Conservation (phyloP, 2,888 invertebrate genomes). For the Tuberolachnus salignus region DNA sequence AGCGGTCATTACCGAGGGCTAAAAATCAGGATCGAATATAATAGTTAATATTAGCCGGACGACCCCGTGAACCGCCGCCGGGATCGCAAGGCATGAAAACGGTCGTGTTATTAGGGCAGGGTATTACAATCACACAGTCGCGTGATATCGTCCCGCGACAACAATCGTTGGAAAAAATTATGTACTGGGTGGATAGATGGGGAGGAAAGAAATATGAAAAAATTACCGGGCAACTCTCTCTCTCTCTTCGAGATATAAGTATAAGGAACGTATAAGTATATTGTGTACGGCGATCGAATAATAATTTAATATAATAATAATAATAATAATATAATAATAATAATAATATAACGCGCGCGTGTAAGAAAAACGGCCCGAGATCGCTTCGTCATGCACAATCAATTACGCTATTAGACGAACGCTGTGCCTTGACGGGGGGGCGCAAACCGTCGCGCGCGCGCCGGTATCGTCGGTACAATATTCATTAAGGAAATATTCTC, state of each 20-base stretch:
- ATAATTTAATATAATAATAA: constrained; percentile 24
- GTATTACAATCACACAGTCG: background rate
- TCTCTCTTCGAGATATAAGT: no score
- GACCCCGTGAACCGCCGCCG: no score
- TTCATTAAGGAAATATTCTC: constrained; percentile 29
- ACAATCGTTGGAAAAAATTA: constrained; percentile 39
- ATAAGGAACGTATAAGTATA: no score
- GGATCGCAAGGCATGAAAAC: constrained; percentile 38
- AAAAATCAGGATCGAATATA: no score
- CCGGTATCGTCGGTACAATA: background rate
- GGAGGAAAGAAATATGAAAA: background rate
- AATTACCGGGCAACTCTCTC: constrained; percentile 12
- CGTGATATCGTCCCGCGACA: constrained; percentile 32
- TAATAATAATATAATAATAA: constrained; percentile 9
- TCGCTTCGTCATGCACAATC: constrained; percentile 56
- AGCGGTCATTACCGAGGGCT: no score
- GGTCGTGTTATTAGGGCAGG: constrained; percentile 14
- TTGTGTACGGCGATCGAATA: constrained; percentile 26
- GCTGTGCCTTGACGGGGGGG: constrained; percentile 44
- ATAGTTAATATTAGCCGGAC: no score
- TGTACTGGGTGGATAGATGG: background rate
- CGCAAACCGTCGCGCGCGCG: background rate
- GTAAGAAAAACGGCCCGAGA: constrained; percentile 44
- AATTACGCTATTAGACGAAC: constrained; percentile 51
- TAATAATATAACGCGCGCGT: background rate